phyloP scores from a whole-genome alignment of 1,140 invertebrate species.

The Sitobion miscanthi region DNA sequence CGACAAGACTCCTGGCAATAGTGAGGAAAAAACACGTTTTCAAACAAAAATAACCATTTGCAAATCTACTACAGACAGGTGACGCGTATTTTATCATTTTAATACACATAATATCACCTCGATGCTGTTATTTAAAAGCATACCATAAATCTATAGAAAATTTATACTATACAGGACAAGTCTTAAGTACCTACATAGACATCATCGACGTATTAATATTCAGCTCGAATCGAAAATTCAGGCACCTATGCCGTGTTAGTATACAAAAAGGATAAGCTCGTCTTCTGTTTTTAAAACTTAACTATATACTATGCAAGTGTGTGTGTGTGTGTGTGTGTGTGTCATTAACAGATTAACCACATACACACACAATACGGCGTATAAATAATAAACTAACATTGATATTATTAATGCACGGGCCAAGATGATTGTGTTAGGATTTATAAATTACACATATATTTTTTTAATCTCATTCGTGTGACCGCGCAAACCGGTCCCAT shows the following conservation, averaged over 20 bases:
- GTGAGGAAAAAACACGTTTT: background rate
- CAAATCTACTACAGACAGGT: background rate
- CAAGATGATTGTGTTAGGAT: slow-evolving; percentile 28
- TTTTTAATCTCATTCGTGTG: slow-evolving; percentile 35
- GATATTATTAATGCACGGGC: background rate
- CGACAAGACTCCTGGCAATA: background rate
- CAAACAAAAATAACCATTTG: background rate
- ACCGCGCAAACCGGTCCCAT: slow-evolving; percentile 46
- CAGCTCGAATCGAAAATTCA: background rate
- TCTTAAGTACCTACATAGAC: background rate
- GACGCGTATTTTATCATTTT: background rate
- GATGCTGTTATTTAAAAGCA: background rate
- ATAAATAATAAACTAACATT: slow-evolving; percentile 15
- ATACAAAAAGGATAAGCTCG: background rate
- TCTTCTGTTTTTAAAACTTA: background rate
- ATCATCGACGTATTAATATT: background rate
- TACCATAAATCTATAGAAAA: background rate
- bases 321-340: background rate
- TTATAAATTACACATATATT: background rate
- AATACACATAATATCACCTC: background rate
- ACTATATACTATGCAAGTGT: background rate
- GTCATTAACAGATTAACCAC: background rate
- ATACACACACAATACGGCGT: background rate
- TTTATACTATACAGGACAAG: background rate
- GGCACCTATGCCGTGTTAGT: background rate